A percentile compares a stretch with the other conserved stretches of the same genome.
These are phyloP conservation scores for Labeo catla DNA, from an alignment of 2,113 vertebrate species.

Conservation along the genomic window DNA sequence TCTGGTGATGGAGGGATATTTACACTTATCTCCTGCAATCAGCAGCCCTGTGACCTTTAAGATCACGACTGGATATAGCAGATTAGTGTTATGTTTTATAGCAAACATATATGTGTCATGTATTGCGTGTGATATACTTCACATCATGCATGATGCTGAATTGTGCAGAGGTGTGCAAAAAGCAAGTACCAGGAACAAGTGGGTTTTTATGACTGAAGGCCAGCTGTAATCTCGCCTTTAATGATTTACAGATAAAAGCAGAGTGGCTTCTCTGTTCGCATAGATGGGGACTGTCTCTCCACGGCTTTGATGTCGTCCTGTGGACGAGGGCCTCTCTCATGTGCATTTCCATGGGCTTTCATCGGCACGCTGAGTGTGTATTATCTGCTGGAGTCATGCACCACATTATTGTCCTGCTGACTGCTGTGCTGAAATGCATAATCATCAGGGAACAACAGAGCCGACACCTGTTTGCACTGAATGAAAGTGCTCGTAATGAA, in stretches of 20 bases:
- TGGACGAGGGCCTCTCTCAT: conserved; percentile 25
- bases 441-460: conserved; percentile 20
- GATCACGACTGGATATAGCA: neutral
- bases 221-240: conserved; percentile 47
- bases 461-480: conserved; percentile 16
- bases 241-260: conserved; percentile 59
- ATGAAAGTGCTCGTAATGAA: conserved; percentile 28
- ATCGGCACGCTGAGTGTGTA: conserved; percentile 24
- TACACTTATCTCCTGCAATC: neutral
- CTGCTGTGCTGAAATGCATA: conserved; percentile 28
- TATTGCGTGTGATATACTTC: conserved; percentile 25
- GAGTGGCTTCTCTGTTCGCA: conserved; percentile 40
- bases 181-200: conserved; percentile 50
- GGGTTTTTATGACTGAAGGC: conserved; percentile 48
- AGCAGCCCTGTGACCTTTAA: neutral
- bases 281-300: conserved; percentile 26
- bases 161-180: conserved; percentile 51
- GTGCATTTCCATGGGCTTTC: conserved; percentile 20
- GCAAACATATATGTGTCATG: conserved; percentile 28
- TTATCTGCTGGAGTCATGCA: conserved; percentile 26
- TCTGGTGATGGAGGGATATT: neutral
- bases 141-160: conserved; percentile 19
- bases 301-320: conserved; percentile 42
- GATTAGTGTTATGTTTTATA: conserved; percentile 31
- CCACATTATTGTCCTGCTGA: conserved; percentile 3